Evolutionary conservation across 1,140 invertebrate species (phyloP).

Genomic region (Heliconius eleuchia): DNA sequence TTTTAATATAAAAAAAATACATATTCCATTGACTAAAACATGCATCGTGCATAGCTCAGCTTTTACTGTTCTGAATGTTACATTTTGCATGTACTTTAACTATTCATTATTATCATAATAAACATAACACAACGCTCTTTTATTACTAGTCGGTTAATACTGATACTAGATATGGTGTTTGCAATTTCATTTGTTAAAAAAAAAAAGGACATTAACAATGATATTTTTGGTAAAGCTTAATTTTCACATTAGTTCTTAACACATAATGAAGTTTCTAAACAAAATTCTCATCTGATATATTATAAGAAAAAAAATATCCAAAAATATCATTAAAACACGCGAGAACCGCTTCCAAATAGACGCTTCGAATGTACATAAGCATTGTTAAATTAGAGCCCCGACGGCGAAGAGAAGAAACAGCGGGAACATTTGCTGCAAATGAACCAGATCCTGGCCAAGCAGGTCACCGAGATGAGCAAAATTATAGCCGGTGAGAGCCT

Average conservation of each 20-base stretch:
- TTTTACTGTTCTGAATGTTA: conserved; percentile 58
- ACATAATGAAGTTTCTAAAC: neutral
- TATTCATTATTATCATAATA: neutral
- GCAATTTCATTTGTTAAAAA: neutral
- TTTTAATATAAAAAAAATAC: neutral
- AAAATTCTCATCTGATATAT: no score
- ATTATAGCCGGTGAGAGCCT: conserved; percentile 91
- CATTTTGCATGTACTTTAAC: conserved; percentile 47
- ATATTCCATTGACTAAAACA: neutral
- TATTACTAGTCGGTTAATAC: conserved; percentile 4
- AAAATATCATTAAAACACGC: conserved; percentile 1
- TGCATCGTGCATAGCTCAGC: conserved; percentile 56
- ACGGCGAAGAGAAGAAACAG: conserved; percentile 91
- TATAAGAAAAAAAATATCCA: neutral
- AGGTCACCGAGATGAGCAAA: conserved; percentile 96
- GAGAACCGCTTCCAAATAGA: conserved; percentile 55
- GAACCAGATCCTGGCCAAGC: conserved; percentile 95
- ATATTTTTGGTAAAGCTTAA: neutral
- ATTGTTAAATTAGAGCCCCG: conserved; percentile 82
- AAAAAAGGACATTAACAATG: neutral
- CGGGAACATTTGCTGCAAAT: conserved; percentile 93
- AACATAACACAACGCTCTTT: neutral
- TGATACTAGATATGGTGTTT: neutral
- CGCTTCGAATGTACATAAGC: conserved; percentile 73
- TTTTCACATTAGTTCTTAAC: neutral